A percentile compares a stretch with the other conserved stretches of the same genome.
Conservation (phyloP, 2,888 invertebrate species). For the Fissipunctia ypsillon region DNA sequence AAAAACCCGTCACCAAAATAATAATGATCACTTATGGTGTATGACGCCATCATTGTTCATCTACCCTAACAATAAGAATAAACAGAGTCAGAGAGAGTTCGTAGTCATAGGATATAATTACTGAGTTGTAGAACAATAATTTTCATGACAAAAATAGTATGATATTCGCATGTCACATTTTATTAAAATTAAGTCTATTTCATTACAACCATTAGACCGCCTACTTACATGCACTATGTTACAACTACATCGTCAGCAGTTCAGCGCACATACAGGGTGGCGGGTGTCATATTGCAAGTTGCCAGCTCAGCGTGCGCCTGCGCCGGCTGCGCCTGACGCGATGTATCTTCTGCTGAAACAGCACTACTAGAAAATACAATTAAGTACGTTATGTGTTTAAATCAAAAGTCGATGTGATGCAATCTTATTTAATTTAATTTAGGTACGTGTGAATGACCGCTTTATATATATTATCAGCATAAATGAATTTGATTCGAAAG, state of each 20-base stretch:
- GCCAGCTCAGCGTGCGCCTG: conserved; percentile 26
- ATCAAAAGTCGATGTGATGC: not conserved
- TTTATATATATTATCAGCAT: no score
- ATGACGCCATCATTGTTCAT: not conserved
- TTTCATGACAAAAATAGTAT: not conserved
- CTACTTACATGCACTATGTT: conserved; percentile 2
- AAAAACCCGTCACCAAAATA: not conserved
- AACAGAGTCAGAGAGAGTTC: no score
- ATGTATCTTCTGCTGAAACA: conserved; percentile 5
- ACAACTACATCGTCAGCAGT: conserved; percentile 34
- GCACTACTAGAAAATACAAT: not conserved
- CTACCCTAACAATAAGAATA: not conserved
- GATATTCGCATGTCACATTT: not conserved
- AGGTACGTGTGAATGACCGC: not conserved
- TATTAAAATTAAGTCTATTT: not conserved
- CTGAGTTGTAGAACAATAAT: not conserved
- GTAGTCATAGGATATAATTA: no score
- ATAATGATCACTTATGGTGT: not conserved
- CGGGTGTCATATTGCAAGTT: conserved; percentile 28
- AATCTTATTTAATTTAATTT: not conserved
- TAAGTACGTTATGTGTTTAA: not conserved
- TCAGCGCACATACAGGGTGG: conserved; percentile 21
- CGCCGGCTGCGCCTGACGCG: conserved; percentile 6
- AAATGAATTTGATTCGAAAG: not conserved
- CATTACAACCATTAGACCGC: not conserved